Evolutionary conservation across 1,140 invertebrate species (phyloP).

Genomic region (Drosophila pallidifrons): DNA sequence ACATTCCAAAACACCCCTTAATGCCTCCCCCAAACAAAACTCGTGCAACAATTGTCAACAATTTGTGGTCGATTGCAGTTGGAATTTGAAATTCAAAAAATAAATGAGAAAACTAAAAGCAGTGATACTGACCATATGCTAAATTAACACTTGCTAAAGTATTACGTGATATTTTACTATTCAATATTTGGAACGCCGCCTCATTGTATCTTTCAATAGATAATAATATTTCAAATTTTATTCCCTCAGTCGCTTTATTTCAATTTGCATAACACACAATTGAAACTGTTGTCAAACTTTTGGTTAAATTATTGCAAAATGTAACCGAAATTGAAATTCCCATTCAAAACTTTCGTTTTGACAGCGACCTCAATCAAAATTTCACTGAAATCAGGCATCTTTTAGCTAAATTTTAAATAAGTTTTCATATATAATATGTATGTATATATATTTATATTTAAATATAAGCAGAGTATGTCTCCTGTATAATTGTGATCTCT

Average conservation of each 20-base stretch:
- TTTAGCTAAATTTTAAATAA: not conserved
- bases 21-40: not conserved
- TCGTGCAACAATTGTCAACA: constrained; percentile 46
- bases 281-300: constrained; percentile 5
- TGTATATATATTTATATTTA: too few relatives aligned
- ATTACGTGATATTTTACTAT: constrained; percentile 44
- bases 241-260: constrained; percentile 17
- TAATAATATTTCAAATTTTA: constrained; percentile 20
- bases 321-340: constrained; percentile 14
- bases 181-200: constrained; percentile 1
- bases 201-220: not conserved
- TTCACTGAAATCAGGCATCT: not conserved
- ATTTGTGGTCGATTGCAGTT: constrained; percentile 26
- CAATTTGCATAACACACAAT: constrained; percentile 6
- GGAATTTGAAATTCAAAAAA: constrained; percentile 5
- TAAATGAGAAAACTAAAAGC: constrained; percentile 12
- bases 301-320: constrained; percentile 5
- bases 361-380: not conserved
- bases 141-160: constrained; percentile 7
- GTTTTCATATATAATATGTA: too few relatives aligned
- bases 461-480: too few relatives aligned
- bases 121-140: not conserved
- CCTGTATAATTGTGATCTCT: not conserved
- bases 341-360: constrained; percentile 40
- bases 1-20: constrained; percentile 20